Evolutionary conservation across 2,113 vertebrate species (phyloP), one percentile per base, ranked within the genome.

Genomic region (Ornithorhynchus anatinus): DNA sequence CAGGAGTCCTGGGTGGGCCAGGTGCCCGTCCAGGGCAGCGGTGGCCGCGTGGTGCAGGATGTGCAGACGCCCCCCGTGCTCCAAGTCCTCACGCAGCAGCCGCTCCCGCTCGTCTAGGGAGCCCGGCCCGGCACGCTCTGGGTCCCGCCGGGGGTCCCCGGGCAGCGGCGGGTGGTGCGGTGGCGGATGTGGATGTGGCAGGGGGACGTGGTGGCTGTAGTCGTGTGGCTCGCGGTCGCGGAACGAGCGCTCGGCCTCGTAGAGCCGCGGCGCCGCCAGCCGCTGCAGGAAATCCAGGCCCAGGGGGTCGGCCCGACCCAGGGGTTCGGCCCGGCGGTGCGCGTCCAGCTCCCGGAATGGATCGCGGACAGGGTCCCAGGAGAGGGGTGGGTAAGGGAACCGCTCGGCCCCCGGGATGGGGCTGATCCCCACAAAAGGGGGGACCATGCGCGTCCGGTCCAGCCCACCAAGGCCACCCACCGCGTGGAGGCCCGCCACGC

Each of bases 401-500:
- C 97, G 93, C 86, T 99, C 97, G n/a, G 95, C 94, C 12, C 96
- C 97, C 1, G 96, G 96, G 76, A 99, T 96, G 7, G 97, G 96
- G 79, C 96, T 97, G 78, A 98, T 96, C 73, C 97, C 97, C 97
- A 99, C 96, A 81, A 98, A 99, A 61, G 97, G 97, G 1, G 95
- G 95, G 90, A 98, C 96, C 92, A 98, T 94, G 83, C 97, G 96
- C 94, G 97, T 98, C 92, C 97, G 95, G 75, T 99, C 97, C 88
- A 98, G 92, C 68, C 94, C 84, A 62, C 94, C 89, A 87, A 98
- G 95, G 90, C 88, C 95, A 92, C 96, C 97, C 88, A 98, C 96
- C 77, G 96, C 95, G 77, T 99, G 97, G 60, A 98, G 92, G 1
- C 96, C 94, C 0, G 96, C 89, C 84, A 98, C 94, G 38, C 96